Base-by-base conservation (phyloP, 2,113 vertebrate genomes). In the Peucedramus taeniatus region DNA sequence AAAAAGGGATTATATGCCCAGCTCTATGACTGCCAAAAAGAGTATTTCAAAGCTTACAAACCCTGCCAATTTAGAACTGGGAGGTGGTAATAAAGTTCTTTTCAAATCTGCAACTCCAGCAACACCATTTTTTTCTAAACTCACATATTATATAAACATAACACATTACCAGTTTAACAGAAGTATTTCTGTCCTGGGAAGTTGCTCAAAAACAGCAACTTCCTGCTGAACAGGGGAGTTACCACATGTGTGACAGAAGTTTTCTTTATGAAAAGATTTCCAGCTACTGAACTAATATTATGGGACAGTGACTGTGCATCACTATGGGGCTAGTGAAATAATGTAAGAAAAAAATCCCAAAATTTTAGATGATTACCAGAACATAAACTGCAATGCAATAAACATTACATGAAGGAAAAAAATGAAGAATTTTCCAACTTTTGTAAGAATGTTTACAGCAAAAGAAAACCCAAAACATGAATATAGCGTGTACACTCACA, bases 401-500 rank as follows among this genome's bases (percentile, higher is more conserved):
- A 83, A 87, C 22, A 53, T 16, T 40, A 51, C 12, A 40, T 22
- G 30, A 71, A 45, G 40, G 8, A 28, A 64, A 61, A 83, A 60
- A 24, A 45, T 0, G 2, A 70, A 5, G 7, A 28, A 12, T 40
- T 64, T 42, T 53, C 37, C 7, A 2, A 45, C 40, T 85, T 77
- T 44, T 54, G 0, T 4, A 57, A 44, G 9, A 76, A 44, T 27
- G n/a, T 33, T 57, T 82, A 59, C 44, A 94, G n/a, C 4, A n/a
- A 59, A 74, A 64, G 65, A 57, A 7, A 18, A 14, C 13, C 6
- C 19, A 28, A 72, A 66, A 39, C 7, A 50, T 1, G 4, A 65
- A n/a, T 22, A 61, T 0, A 77, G 10, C 22, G 71, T 0, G 5
- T 51, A 83, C 1, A 3, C 16, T 53, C 8, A 42, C 2, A 70